Conservation (phyloP, 2,888 invertebrate species). For the Myathropa florea region DNA sequence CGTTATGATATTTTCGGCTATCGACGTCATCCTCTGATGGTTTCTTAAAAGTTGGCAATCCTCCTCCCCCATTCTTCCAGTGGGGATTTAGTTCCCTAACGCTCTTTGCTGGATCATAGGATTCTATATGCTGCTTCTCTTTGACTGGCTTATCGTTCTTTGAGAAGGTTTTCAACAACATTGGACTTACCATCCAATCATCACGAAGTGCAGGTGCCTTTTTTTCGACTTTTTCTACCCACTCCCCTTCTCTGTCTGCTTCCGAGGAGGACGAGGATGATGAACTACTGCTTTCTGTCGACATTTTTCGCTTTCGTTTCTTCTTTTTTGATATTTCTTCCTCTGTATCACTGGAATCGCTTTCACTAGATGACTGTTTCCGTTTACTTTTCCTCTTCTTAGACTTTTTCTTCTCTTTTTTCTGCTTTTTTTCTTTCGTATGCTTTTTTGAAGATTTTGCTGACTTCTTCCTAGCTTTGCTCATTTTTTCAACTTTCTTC, state of each 20-base stretch:
- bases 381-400: constrained; percentile 65
- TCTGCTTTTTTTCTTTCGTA: constrained; percentile 79
- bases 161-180: constrained; percentile 79
- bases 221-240: constrained; percentile 83
- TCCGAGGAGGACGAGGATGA: constrained; percentile 41
- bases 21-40: constrained; percentile 79
- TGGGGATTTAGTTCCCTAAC: constrained; percentile 93
- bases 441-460: constrained; percentile 80
- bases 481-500: constrained; percentile 73
- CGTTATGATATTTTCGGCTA: background rate
- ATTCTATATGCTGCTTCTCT: constrained; percentile 82
- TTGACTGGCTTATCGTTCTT: constrained; percentile 81
- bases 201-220: constrained; percentile 82
- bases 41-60: constrained; percentile 84
- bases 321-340: constrained; percentile 72
- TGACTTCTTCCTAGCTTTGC: constrained; percentile 73
- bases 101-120: constrained; percentile 87
- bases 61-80: constrained; percentile 94
- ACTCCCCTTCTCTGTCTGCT: constrained; percentile 79
- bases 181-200: constrained; percentile 89
- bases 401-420: constrained; percentile 69
- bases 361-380: constrained; percentile 42
- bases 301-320: constrained; percentile 73
- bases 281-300: constrained; percentile 71
- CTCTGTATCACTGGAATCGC: constrained; percentile 78